These are phyloP conservation scores for Trachelus iudaicus DNA, from an alignment of 2,888 invertebrate genomes.

Conservation along the genomic window DNA sequence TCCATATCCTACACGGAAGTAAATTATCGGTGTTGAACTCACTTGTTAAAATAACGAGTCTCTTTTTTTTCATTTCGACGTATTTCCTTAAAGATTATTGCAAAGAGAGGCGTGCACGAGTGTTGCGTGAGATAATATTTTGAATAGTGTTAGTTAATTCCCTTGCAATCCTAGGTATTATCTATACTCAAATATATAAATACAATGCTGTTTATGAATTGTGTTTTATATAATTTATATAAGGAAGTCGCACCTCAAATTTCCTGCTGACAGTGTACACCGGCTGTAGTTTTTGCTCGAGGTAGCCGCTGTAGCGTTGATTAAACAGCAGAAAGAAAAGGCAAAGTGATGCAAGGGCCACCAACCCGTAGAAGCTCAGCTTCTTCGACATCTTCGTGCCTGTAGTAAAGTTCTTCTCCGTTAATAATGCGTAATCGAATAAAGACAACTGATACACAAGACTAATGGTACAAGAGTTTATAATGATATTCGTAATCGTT, in stretches of 20 bases:
- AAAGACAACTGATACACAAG: too few relatives aligned
- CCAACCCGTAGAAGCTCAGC: constrained; percentile 59
- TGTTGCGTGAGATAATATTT: background rate
- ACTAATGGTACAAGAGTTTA: too few relatives aligned
- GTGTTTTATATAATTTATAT: background rate
- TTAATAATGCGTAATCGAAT: background rate
- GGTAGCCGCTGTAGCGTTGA: constrained; percentile 59
- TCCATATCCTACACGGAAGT: constrained; percentile 50
- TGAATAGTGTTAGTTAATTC: background rate
- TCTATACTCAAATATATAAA: background rate
- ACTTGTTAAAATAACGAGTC: background rate
- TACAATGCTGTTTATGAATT: background rate
- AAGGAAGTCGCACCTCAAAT: constrained; percentile 16
- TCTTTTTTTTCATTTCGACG: background rate
- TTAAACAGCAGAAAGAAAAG: constrained; percentile 61
- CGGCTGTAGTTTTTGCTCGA: constrained; percentile 59
- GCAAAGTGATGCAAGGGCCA: constrained; percentile 59
- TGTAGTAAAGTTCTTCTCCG: constrained; percentile 22
- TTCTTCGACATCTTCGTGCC: constrained; percentile 58
- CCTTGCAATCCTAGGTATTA: background rate
- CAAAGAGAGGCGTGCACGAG: background rate
- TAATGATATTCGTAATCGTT: too few relatives aligned
- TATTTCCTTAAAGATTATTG: background rate
- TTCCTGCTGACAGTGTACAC: constrained; percentile 56
- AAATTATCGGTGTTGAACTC: constrained; percentile 28